Base-by-base conservation (phyloP, 1,140 invertebrate genomes). In the Holcopasites calliopsidis region DNA sequence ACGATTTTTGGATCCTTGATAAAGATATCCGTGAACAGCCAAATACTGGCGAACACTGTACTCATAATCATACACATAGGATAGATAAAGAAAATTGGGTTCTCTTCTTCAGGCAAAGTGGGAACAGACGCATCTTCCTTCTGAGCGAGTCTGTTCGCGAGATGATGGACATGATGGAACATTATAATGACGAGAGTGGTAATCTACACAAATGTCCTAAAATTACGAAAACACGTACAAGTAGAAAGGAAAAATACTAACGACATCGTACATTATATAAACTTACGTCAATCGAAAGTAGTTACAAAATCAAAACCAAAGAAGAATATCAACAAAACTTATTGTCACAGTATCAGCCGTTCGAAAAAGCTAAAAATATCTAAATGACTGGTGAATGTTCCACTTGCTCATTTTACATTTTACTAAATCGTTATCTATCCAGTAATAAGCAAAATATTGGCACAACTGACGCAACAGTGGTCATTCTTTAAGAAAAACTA, bases 11-110 rank as follows among this genome's bases (percentile, higher is more conserved):
- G 85, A 21, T 60, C 72, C 42, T 75, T 60, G 23, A 13, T 47
- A 0, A 82, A 73, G 47, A 83, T 38, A 31, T 70, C 79, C 16
- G 76, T 84, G 28, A 18, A 55, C 28, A 89, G 33, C 89, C 89
- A 90, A 3, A 90, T 47, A 21, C 85, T 49, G 23, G 42, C 52
- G 7, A 86, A 61, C n/a, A 86, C 44, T 3, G 87, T 6, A 65
- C 89, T 91, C 3, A 81, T 52, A n/a, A 77, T 11, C 72, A 90
- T 88, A 77, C 88, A 88, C 52, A 87, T 13, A 5, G 86, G 85
- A 79, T 90, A 90, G 2, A 88, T 57, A 42, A 81, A 83, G 60
- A 90, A 90, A 73, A 89, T 80, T 6, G 82, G 84, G 85, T 91
- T 88, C 50, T 70, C 81, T 76, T 90, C 88, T 82, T 90, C 87